These are phyloP conservation scores for Bombylius major DNA, from an alignment of 2,888 invertebrate species.

Conservation along the genomic window DNA sequence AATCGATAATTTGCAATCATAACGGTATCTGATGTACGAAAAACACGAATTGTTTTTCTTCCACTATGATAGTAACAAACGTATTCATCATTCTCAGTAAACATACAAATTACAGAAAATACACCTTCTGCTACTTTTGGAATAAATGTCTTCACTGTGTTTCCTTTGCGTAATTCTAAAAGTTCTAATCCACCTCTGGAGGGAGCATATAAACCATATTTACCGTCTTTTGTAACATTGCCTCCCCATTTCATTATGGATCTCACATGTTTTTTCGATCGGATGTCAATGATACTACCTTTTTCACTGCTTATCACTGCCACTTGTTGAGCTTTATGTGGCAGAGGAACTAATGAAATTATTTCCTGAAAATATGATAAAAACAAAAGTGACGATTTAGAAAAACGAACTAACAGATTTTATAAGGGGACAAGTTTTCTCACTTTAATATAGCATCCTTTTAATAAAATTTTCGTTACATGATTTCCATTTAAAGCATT, in stretches of 20 bases:
- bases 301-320: constrained; percentile 85
- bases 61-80: constrained; percentile 96
- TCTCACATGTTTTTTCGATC: constrained; percentile 74
- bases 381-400: background rate
- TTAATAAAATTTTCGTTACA: constrained; percentile 39
- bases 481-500: constrained; percentile 65
- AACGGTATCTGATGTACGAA: constrained; percentile 79
- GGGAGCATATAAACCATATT: constrained; percentile 86
- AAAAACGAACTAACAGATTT: background rate
- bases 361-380: constrained; percentile 53
- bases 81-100: constrained; percentile 87
- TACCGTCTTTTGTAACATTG: constrained; percentile 72
- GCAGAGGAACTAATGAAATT: constrained; percentile 61
- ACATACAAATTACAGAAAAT: constrained; percentile 88
- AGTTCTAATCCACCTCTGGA: constrained; percentile 87
- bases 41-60: constrained; percentile 83
- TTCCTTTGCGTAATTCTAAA: constrained; percentile 80
- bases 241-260: constrained; percentile 89
- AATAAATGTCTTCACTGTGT: constrained; percentile 78
- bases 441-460: constrained; percentile 45
- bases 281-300: constrained; percentile 79
- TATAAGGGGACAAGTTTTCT: background rate
- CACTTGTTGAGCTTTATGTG: constrained; percentile 72
- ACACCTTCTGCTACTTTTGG: constrained; percentile 94
- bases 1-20: constrained; percentile 88